phyloP scores from a whole-genome alignment of 2,113 vertebrate genomes.

The Nothocercus julius region DNA sequence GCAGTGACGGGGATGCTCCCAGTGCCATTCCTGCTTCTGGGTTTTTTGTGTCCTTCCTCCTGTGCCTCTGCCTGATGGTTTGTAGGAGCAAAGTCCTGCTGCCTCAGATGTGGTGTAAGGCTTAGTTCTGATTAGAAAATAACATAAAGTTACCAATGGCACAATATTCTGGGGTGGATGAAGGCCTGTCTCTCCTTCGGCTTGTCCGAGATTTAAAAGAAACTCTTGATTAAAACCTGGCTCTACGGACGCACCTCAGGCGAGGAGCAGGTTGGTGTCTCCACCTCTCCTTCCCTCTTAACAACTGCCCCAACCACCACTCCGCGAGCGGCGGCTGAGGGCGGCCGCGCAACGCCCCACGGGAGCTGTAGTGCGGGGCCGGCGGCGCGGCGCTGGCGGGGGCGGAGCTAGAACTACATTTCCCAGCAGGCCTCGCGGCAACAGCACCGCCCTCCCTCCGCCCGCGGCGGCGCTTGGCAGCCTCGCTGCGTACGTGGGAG shows the following conservation, averaged over 20 bases:
- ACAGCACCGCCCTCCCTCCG: neutral
- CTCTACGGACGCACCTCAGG: too few relatives aligned
- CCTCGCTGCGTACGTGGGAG: constrained; percentile 84
- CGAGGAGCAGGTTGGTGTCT: too few relatives aligned
- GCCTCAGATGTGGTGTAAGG: neutral
- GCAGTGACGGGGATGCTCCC: accelerated
- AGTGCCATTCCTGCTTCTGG: accelerated
- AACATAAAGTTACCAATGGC: neutral
- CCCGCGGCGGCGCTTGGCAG: constrained; percentile 70
- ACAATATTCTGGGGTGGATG: neutral
- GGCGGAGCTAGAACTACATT: constrained; percentile 54
- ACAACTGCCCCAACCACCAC: neutral
- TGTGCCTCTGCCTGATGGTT: accelerated
- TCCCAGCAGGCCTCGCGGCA: constrained; percentile 29
- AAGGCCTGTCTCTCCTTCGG: neutral
- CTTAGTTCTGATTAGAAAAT: neutral
- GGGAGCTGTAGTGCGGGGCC: neutral
- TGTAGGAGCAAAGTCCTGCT: neutral
- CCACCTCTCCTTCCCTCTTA: too few relatives aligned
- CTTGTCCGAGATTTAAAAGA: too few relatives aligned
- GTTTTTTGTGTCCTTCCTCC: neutral
- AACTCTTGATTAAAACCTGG: too few relatives aligned
- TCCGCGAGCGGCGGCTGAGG: too few relatives aligned
- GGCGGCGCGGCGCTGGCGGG: neutral
- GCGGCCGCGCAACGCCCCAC: neutral